Base-by-base conservation (phyloP, 92 coral and sea anemone genomes). In the Epizoanthus stellaris region DNA sequence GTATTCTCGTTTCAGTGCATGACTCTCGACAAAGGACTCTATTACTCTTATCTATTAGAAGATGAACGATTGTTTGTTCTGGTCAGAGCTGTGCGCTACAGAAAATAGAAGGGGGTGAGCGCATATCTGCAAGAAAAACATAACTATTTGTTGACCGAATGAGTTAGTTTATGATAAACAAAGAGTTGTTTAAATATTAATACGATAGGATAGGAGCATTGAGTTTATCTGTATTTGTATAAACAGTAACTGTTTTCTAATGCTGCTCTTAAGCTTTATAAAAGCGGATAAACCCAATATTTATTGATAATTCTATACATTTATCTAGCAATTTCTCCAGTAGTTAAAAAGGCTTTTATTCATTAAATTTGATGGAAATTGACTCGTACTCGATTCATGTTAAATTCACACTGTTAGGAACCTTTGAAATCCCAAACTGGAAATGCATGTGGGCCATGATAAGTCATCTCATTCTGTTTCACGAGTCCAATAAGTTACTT, bases 21-120 rank as follows among this genome's bases (percentile, higher is more conserved):
- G 36, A n/a, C 21, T 61, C 56, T 49, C 53, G 42, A 77, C 66
- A 76, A 63, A 79, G 30, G 60, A 47, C 64, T 59, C 23, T 20
- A 67, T 62, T 79, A 63, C 49, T 70, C 72, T 79, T 62, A 63
- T 79, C 72, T 42, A 45, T 38, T 49, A 47, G 47, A 21, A 64
- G 56, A 34, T 38, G 47, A 45, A 57, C 14, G 11, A 15, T 9
- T 15, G 36, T 38, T 42, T n/a, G 70, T 38, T n/a, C 39, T 13
- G 8, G 4, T 45, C 67, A 36, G 13, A 68, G 73, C 25, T 12
- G 25, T 15, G 16, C 63, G 19, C 47, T 42, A 43, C 43, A 79
- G 60, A 63, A 79, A 52, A 43, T 25, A 62, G 16, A 20, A 63
- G n/a, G 72, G 45, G 83, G 38, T 36, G 40, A 42, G 39, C 25